These are phyloP conservation scores for Phylloscopus collybita DNA, from an alignment of 2,797 vertebrate species.

Conservation along the genomic window DNA sequence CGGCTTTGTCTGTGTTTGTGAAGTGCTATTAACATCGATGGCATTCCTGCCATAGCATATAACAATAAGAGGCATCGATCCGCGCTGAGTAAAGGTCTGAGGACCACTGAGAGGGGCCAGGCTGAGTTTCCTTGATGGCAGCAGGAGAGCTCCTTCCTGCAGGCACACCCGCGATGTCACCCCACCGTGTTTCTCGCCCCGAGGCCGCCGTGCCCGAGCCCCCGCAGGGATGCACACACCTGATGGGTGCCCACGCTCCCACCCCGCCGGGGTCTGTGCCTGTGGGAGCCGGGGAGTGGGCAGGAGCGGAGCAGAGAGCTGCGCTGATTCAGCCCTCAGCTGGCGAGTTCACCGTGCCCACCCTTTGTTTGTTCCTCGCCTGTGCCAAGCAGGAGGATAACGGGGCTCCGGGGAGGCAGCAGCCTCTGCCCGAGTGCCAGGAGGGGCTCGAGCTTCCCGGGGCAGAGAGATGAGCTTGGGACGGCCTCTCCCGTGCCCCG, in stretches of 20 bases:
- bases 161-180: fast-evolving
- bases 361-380: not conserved
- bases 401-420: not conserved
- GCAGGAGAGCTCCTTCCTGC: fast-evolving
- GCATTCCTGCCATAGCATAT: not conserved
- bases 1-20: conserved; percentile 10
- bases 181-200: not conserved
- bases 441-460: fast-evolving
- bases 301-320: not conserved
- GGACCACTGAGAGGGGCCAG: not conserved
- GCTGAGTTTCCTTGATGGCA: not conserved
- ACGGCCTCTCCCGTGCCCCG: not conserved
- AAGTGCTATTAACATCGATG: conserved; percentile 44
- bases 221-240: not conserved
- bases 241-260: not conserved
- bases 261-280: not conserved
- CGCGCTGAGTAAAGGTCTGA: not conserved
- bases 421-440: not conserved
- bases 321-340: conserved; percentile 8
- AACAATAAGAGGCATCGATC: conserved; percentile 38
- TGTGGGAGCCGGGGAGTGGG: not conserved
- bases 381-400: not conserved
- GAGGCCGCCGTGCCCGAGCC: not conserved
- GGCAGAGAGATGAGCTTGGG: not conserved
- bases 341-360: not conserved